Base-by-base conservation (phyloP, 2,113 vertebrate species). In the Drymodes brunneopygia region DNA sequence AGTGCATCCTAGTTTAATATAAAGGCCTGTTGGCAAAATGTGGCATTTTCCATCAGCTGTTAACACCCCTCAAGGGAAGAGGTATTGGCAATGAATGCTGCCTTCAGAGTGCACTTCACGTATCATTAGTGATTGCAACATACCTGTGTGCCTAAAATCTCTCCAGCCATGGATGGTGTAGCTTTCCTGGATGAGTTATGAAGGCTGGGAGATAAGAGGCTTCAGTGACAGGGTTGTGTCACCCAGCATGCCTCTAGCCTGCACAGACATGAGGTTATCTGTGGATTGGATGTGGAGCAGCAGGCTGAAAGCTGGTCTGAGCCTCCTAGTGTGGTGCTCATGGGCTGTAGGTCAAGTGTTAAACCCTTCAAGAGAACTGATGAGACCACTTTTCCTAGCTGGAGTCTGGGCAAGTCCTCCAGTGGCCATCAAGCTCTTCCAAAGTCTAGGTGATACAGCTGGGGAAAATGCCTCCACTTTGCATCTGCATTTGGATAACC, bases 1-100 rank as follows among this genome's bases (percentile, higher is more conserved):
- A 0, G 25, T 69, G 71, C 50, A 51, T 91, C 51, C 61, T 69
- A 72, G 27, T 93, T 94, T 94, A 87, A 93, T 88, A 82, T 66
- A 86, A 80, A 90, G 87, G 84, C 87, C 91, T 94, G 61, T 18
- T 92, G 88, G 85, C 45, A 80, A 95, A 96, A 80, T 47, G 84
- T 61, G 62, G 50, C 70, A 57, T 82, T 94, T 77, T 94, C 38
- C 67, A 44, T 70, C 85, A 90, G 67, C 87, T 95, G 78, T 93
- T 92, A 77, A 62, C 38, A 88, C 33, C 35, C 58, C 61, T 93
- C 0, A 0, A 93, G 50, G 81, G 50, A 94, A 87, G 66, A 85
- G 87, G 33, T 82, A 36, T 54, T 88, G 91, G 78, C 70, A 94
- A 36, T 12, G 42, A 93, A 35, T 11, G n/a, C 81, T 71, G 90